Evolutionary conservation across 2,113 vertebrate species (phyloP).

Genomic region (Lophura nycthemera): DNA sequence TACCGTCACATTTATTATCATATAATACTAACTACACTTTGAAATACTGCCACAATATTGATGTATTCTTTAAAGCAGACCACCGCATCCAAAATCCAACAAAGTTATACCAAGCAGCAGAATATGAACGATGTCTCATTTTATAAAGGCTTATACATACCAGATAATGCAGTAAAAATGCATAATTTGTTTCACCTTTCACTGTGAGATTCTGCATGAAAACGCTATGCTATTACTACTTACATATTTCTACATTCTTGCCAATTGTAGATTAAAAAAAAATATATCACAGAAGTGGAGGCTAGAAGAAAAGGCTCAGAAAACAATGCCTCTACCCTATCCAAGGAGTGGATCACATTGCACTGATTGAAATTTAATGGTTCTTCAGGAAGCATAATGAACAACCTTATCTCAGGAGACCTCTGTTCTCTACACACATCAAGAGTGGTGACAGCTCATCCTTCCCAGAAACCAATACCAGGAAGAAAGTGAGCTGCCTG

Average conservation of each 20-base stretch:
- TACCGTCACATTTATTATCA: not conserved
- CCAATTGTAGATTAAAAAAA: not conserved
- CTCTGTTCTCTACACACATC: constrained; percentile 58
- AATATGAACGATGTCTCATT: not conserved
- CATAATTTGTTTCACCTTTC: not conserved
- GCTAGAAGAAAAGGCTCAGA: constrained; percentile 17
- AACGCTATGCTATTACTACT: not conserved
- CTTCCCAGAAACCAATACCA: constrained; percentile 38
- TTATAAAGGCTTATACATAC: not conserved
- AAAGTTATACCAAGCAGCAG: not conserved
- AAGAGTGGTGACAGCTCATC: constrained; percentile 39
- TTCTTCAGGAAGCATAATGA: constrained; percentile 87
- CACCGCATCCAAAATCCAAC: not conserved
- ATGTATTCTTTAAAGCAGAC: not conserved
- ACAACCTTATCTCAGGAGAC: constrained; percentile 77
- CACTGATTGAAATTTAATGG: constrained; percentile 88
- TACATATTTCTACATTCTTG: not conserved
- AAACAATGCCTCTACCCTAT: constrained; percentile 53
- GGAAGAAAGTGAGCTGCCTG: not conserved
- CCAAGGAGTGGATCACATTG: constrained; percentile 77
- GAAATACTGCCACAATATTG: not conserved
- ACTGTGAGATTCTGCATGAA: constrained; percentile 9
- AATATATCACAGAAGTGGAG: not conserved
- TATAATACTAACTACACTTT: not conserved
- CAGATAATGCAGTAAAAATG: not conserved